phyloP scores from a whole-genome alignment of 2,888 invertebrate genomes.

The Drosophila sordidula region DNA sequence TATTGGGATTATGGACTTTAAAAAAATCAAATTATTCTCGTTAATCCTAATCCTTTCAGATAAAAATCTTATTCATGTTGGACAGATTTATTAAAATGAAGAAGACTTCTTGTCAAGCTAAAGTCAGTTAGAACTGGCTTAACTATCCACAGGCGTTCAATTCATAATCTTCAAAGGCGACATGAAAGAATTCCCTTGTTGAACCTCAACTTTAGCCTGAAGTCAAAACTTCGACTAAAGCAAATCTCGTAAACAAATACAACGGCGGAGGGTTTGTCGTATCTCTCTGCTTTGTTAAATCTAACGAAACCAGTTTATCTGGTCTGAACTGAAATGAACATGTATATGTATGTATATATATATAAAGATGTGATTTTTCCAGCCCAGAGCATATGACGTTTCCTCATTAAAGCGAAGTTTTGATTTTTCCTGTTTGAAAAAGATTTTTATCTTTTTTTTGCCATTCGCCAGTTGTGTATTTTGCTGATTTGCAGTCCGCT shows the following conservation, averaged over 20 bases:
- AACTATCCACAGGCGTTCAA: background rate
- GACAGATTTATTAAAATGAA: too few species aligned
- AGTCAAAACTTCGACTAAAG: conserved; percentile 12
- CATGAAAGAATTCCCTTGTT: conserved; percentile 45
- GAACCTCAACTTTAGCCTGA: conserved; percentile 28
- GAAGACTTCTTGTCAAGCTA: background rate
- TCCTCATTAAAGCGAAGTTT: conserved; percentile 68
- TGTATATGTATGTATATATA: background rate
- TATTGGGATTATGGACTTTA: too few species aligned
- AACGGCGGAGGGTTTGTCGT: conserved; percentile 8
- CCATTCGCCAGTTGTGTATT: conserved; percentile 32
- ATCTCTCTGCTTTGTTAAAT: conserved; percentile 25
- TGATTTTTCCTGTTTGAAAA: conserved; percentile 49
- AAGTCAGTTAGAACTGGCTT: conserved; percentile 14
- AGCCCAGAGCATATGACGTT: conserved; percentile 29
- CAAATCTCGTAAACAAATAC: conserved; percentile 14
- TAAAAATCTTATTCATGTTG: too few species aligned
- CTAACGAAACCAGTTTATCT: conserved; percentile 68
- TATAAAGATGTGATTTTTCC: conserved; percentile 47
- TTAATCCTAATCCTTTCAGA: too few species aligned
- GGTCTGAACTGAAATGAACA: conserved; percentile 46
- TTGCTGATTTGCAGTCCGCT: conserved; percentile 37
- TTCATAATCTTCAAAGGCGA: background rate
- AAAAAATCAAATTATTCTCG: too few species aligned
- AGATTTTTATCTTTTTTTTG: conserved; percentile 16